Percentiles rank a stretch among this genome's conserved stretches.
These are phyloP conservation scores for Heliconius hortense DNA, from an alignment of 2,888 invertebrate genomes.

Conservation along the genomic window DNA sequence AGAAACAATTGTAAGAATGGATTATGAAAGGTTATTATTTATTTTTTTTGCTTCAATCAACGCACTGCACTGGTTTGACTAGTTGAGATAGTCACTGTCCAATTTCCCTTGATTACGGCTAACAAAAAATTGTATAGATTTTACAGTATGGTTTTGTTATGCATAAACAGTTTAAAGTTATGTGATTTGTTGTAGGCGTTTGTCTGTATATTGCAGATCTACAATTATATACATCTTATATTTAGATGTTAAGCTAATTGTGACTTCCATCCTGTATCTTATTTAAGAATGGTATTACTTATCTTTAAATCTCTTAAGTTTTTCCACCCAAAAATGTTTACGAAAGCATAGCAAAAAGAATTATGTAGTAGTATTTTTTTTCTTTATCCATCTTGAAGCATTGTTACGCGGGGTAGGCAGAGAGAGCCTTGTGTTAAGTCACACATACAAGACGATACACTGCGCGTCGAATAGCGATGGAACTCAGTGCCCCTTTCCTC, in stretches of 20 bases:
- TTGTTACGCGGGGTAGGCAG: background rate
- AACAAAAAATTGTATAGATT: background rate
- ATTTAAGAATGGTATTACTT: no score
- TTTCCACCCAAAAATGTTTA: background rate
- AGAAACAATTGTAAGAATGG: conserved; percentile 5
- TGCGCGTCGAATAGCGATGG: background rate
- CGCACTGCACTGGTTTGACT: background rate
- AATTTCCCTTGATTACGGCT: background rate
- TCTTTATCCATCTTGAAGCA: no score
- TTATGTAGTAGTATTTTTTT: no score
- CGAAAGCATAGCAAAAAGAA: no score
- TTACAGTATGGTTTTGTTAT: background rate
- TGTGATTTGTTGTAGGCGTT: background rate
- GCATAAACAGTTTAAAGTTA: background rate
- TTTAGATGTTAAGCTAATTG: background rate
- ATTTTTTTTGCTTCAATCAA: conserved; percentile 3
- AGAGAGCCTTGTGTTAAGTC: background rate
- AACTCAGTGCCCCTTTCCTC: background rate
- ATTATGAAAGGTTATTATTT: background rate
- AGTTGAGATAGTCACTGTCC: background rate
- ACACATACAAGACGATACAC: background rate
- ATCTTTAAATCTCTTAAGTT: no score
- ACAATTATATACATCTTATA: background rate
- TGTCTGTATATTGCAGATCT: background rate
- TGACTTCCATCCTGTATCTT: no score